Evolutionary conservation across 2,113 vertebrate genomes (phyloP), one percentile per base, ranked within the genome.

Genomic region (Dryoscopus gambensis): DNA sequence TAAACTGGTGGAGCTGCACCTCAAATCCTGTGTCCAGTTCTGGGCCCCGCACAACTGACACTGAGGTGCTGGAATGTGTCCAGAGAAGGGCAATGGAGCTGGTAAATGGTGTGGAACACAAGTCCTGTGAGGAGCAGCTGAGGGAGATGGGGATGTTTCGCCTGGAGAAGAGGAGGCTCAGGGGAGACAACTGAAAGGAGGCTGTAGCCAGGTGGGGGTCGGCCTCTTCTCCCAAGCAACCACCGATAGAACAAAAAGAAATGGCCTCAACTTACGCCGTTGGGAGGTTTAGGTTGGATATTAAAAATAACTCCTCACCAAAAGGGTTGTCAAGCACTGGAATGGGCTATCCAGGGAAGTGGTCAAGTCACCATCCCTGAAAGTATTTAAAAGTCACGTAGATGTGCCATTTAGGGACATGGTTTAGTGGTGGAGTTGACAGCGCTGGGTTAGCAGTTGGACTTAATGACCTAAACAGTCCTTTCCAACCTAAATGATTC

Each of bases 131-230:
- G 46, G 15, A 65, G 37, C 1, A 0, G 25, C 31, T 64, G 59
- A 87, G 3, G 44, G 39, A 84, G 46, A 23, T 19, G 20, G 3
- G 3, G 3, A 0, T 62, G 21, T 19, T 78, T 28, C 65, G 7
- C 3, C 46, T 56, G 39, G 21, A 79, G 31, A 53, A 87, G 10
- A 69, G 21, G 2, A 85, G 46, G 12, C 19, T 49, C 5, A 63
- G 10, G 17, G 4, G 49, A 74, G 16, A 44, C 6, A n/a, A n/a
- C n/a, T 60, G 44, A 88, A 64, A 87, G 40, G 33, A 76, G 11
- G 22, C 0, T 57, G 18, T 25, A 28, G 15, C 0, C 1, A 77
- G n/a, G 22, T 37, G 28, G 10, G 39, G 4, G 9, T 47, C 0
- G 0, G 22, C 24, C 25, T 78, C 31, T 76, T 91, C 50, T 55